Evolutionary conservation across 2,113 vertebrate genomes (phyloP).

Genomic region (Leptobrachium ailaonicum): DNA sequence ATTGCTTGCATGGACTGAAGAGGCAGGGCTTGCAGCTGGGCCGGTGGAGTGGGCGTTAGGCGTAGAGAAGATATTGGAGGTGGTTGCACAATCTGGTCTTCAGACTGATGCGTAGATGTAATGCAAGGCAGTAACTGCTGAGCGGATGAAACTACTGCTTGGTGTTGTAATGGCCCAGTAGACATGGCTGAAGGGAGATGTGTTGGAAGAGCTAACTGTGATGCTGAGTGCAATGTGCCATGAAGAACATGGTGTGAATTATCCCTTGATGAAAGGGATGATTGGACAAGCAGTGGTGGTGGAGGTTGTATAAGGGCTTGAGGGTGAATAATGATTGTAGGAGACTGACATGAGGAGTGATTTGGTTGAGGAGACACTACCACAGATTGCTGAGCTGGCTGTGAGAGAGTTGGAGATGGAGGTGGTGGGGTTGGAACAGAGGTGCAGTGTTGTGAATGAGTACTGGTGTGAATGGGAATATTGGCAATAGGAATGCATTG

Average conservation of each 20-base stretch:
- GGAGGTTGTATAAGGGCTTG: slow-evolving; percentile 72
- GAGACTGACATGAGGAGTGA: slow-evolving; percentile 77
- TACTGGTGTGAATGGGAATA: slow-evolving; percentile 62
- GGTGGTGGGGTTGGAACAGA: slow-evolving; percentile 66
- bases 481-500: slow-evolving; percentile 73
- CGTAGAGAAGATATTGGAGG: slow-evolving; percentile 70
- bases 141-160: slow-evolving; percentile 62
- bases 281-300: slow-evolving; percentile 74
- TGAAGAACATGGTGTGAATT: slow-evolving; percentile 57
- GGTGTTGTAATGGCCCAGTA: slow-evolving; percentile 69
- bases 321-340: slow-evolving; percentile 77
- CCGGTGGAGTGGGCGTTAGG: slow-evolving; percentile 69
- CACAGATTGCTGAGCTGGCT: slow-evolving; percentile 71
- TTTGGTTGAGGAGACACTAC: slow-evolving; percentile 76
- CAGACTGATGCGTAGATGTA: slow-evolving; percentile 67
- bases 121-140: slow-evolving; percentile 66
- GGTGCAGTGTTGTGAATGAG: slow-evolving; percentile 71
- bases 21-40: slow-evolving; percentile 77
- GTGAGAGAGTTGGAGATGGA: slow-evolving; percentile 66
- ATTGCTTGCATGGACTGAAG: slow-evolving; percentile 81
- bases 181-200: slow-evolving; percentile 67
- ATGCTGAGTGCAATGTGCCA: slow-evolving; percentile 57
- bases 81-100: slow-evolving; percentile 67
- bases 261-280: slow-evolving; percentile 70
- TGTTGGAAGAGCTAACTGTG: slow-evolving; percentile 58